phyloP scores from a whole-genome alignment of 2,888 invertebrate genomes.

The Temnothorax unifasciatus region DNA sequence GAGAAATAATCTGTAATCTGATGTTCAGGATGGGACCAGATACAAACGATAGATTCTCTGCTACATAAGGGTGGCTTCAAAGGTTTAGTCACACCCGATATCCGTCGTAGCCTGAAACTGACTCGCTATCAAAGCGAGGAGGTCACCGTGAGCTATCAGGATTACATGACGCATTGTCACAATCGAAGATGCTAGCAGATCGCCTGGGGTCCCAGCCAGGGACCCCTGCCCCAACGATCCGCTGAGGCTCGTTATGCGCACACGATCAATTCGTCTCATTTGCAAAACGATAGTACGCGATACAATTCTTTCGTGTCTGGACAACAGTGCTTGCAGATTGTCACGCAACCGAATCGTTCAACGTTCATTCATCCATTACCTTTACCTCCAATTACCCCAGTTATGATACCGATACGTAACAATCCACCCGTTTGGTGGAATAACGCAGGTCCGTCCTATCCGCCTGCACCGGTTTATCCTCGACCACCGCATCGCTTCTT shows the following conservation, averaged over 20 bases:
- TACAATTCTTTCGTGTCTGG: constrained; percentile 74
- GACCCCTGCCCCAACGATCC: constrained; percentile 77
- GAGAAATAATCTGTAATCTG: constrained; percentile 26
- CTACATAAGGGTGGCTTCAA: constrained; percentile 99
- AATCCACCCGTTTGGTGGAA: constrained; percentile 80
- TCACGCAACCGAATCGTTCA: constrained; percentile 76
- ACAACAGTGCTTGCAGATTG: constrained; percentile 74
- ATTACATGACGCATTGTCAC: constrained; percentile 91
- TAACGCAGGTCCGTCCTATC: constrained; percentile 72
- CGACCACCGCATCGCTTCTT: constrained; percentile 67
- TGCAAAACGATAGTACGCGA: constrained; percentile 68
- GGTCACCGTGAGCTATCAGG: constrained; percentile 95
- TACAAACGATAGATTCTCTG: constrained; percentile 99
- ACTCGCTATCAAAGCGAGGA: constrained; percentile 99
- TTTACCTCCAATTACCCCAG: constrained; percentile 73
- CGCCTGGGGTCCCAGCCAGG: constrained; percentile 87
- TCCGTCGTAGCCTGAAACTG: constrained; percentile 95
- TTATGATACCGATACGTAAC: constrained; percentile 77
- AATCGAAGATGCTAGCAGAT: constrained; percentile 92
- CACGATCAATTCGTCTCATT: constrained; percentile 72
- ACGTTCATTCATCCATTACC: constrained; percentile 77
- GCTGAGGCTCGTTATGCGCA: constrained; percentile 75
- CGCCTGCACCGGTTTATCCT: constrained; percentile 64
- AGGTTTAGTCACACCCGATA: constrained; percentile 94
- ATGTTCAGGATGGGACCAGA: constrained; percentile 97